A percentile compares a stretch with the other conserved stretches of the same genome.
phyloP scores from a whole-genome alignment of 2,113 vertebrate species.

The Ophiodon elongatus region DNA sequence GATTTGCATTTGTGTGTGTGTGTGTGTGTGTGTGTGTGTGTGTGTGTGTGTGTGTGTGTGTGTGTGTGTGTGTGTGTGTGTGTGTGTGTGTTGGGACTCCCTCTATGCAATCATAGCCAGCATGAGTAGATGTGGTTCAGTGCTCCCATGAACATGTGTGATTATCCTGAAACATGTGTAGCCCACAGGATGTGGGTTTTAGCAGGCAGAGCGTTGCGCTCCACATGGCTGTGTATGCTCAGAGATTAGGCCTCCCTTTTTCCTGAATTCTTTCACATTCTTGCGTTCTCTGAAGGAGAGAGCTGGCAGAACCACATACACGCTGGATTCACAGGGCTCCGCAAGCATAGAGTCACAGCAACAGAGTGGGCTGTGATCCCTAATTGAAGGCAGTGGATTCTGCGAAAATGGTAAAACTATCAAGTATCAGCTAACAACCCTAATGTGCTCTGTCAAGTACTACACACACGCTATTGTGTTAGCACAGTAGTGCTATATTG shows the following conservation, averaged over 20 bases:
- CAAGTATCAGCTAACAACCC: not conserved
- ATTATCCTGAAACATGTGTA: conserved; percentile 53
- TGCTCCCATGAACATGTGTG: conserved; percentile 51
- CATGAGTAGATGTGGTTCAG: conserved; percentile 38
- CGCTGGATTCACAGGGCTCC: conserved; percentile 17
- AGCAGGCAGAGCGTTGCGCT: not conserved
- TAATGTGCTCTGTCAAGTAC: not conserved
- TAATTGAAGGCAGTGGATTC: not conserved
- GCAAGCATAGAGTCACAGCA: not conserved
- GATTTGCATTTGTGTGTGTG: conserved; percentile 29
- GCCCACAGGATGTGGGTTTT: conserved; percentile 38
- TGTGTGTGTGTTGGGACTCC: not conserved
- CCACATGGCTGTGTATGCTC: conserved; percentile 13
- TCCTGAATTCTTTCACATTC: conserved; percentile 11
- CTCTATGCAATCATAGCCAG: conserved; percentile 35
- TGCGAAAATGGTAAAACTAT: not conserved
- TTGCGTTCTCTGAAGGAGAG: not conserved
- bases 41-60: not conserved
- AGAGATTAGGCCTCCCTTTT: conserved; percentile 18
- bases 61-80: not conserved
- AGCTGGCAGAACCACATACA: not conserved
- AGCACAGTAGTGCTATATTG: not conserved
- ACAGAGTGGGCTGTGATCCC: not conserved
- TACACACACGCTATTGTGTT: not conserved
- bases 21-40: not conserved